Evolutionary conservation across 2,113 vertebrate genomes (phyloP), one percentile per base, ranked within the genome.

Genomic region (Brachypteracias leptosomus): DNA sequence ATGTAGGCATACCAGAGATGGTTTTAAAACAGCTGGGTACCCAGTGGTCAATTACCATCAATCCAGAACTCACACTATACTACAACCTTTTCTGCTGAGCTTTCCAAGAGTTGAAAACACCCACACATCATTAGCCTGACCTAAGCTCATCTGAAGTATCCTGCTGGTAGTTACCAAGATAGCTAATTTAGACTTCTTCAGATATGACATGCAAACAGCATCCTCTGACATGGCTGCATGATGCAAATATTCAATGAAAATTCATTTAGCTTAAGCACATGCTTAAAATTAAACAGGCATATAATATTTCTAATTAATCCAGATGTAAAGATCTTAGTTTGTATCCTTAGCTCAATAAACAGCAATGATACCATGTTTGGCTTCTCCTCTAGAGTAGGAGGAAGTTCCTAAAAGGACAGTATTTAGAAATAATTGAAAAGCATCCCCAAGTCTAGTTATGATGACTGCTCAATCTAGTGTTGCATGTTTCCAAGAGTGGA

Each of bases 1-100:
- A 33, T 8, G 2, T 7, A 16, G 17, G 19, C 0, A 0, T 42
- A 29, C 16, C 65, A 62, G 68, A 46, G 42, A 21, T 16, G 13
- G 16, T 46, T 83, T 77, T 49, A 84, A 77, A 47, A 28, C 63
- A 70, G 5, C 5, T 76, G 24, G 5, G 16, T 38, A 35, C 14
- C n/a, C 72, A n/a, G 49, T 40, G 63, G 19, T 25, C 72, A 54
- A 1, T 17, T 11, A 1, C 17, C 25, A 17, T 6, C 28, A 58
- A 5, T n/a, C 19, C 36, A 70, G 46, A 71, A 21, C 10, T 14
- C 49, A 65, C 40, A 16, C 16, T 49, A 11, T 16, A 16, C 8
- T 42, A 38, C 31, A 36, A 6, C 5, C 14, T n/a, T 33, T 58
- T 29, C 25, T 62, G 16, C 46, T 17, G 33, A 28, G 26, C 26